Percentiles rank a stretch among this genome's conserved stretches.
These are phyloP conservation scores for Parapsyche elsis DNA, from an alignment of 1,140 invertebrate genomes.

Conservation along the genomic window DNA sequence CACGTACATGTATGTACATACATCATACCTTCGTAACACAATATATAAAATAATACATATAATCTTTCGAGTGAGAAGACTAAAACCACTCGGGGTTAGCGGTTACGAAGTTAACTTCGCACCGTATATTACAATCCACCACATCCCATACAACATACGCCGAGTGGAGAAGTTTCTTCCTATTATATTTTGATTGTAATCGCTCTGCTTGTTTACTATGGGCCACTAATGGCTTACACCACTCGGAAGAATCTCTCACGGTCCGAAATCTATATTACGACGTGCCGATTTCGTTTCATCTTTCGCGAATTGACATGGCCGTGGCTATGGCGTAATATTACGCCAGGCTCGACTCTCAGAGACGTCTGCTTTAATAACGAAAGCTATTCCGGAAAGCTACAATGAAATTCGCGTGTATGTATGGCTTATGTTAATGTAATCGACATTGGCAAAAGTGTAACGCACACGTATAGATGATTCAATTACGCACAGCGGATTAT, in stretches of 20 bases:
- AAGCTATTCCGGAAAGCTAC: constrained; percentile 36
- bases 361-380: constrained; percentile 29
- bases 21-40: background rate
- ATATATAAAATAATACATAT: background rate
- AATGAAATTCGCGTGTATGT: background rate
- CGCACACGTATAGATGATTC: background rate
- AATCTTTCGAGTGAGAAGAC: background rate
- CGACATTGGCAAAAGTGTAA: constrained; percentile 13
- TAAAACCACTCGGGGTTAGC: background rate
- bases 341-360: background rate
- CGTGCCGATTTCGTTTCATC: too few species aligned
- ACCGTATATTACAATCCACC: constrained; percentile 1
- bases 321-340: background rate
- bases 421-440: constrained; percentile 32
- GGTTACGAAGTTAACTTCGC: background rate
- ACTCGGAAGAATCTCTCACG: background rate
- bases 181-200: background rate
- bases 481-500: background rate
- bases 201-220: background rate
- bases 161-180: background rate
- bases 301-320: background rate
- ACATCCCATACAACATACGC: background rate
- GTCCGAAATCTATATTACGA: background rate
- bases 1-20: background rate
- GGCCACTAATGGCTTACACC: background rate